Base-by-base conservation (phyloP, 2,113 vertebrate species). In the Porphyrio hochstetteri region DNA sequence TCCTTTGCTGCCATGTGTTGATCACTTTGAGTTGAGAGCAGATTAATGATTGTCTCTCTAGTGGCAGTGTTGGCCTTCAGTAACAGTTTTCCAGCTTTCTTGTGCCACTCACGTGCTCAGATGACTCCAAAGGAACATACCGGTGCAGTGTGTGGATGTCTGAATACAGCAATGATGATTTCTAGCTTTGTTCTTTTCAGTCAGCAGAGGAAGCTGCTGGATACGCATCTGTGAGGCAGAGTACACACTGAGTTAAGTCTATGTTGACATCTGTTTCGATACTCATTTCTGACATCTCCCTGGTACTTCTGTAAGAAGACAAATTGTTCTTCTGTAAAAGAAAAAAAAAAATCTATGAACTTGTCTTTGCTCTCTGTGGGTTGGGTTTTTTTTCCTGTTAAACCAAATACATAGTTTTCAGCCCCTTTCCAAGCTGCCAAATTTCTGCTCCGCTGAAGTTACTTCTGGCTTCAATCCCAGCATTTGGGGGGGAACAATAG, bases 401-500 rank as follows among this genome's bases (percentile, higher is more conserved):
- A n/a, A 57, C 25, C n/a, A 16, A 81, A 81, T 57, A 29, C 0
- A 9, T 23, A 53, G 20, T 92, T 96, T 86, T 81, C 71, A 90
- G 33, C 33, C 46, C 28, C 46, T 52, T 79, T 71, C 46, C 1
- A 6, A 89, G 80, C 65, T 85, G 57, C 86, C 86, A 91, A 19
- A 83, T 93, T 76, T 65, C 61, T 86, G 57, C 53, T 96, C 91
- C 55, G 33, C 50, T 89, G 65, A 82, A 94, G 61, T 93, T 96
- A 75, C 90, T 88, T 93, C 83, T 96, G 96, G 92, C 86, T 93
- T 12, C 36, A 69, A 3, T 93, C 93, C 90, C 81, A 82, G 91
- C 89, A 89, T 91, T 95, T 92, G 33, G 17, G 50, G 50, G 55
- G 70, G 92, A 95, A 98, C 96, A 97, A 95, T 97, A 85, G 93